These are phyloP conservation scores for Periophthalmus modestus DNA, from an alignment of 2,113 vertebrate species.

Conservation along the genomic window DNA sequence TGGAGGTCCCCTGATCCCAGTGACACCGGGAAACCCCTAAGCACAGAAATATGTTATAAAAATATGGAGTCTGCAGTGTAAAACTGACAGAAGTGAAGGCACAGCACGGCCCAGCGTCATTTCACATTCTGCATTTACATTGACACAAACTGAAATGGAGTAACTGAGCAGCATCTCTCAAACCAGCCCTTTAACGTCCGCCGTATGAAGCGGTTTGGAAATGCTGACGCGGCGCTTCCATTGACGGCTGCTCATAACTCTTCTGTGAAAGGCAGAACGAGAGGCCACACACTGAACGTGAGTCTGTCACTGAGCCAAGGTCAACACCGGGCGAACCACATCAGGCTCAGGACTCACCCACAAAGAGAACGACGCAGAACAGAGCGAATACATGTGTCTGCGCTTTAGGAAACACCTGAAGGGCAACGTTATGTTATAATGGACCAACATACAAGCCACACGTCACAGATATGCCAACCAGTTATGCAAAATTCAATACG, in stretches of 20 bases:
- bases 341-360: conserved; percentile 24
- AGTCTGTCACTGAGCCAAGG: conserved; percentile 57
- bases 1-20: conserved; percentile 91
- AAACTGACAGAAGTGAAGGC: not conserved
- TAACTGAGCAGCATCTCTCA: conserved; percentile 20
- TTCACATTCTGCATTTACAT: conserved; percentile 64
- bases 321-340: conserved; percentile 45
- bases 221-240: conserved; percentile 55
- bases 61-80: not conserved
- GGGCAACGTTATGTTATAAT: not conserved
- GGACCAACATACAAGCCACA: not conserved
- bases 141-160: conserved; percentile 16
- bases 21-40: conserved; percentile 94
- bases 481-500: too few relatives aligned
- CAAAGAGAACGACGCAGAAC: conserved; percentile 1
- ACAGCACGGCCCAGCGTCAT: conserved; percentile 9
- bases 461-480: too few relatives aligned
- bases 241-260: conserved; percentile 49
- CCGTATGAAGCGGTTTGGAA: conserved; percentile 62
- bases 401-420: not conserved
- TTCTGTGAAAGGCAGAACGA: conserved; percentile 61
- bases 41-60: conserved; percentile 37
- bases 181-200: conserved; percentile 50
- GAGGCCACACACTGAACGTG: conserved; percentile 53
- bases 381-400: not conserved